Conservation (phyloP, 2,113 vertebrate species). For the Trichomycterus rosablanca region DNA sequence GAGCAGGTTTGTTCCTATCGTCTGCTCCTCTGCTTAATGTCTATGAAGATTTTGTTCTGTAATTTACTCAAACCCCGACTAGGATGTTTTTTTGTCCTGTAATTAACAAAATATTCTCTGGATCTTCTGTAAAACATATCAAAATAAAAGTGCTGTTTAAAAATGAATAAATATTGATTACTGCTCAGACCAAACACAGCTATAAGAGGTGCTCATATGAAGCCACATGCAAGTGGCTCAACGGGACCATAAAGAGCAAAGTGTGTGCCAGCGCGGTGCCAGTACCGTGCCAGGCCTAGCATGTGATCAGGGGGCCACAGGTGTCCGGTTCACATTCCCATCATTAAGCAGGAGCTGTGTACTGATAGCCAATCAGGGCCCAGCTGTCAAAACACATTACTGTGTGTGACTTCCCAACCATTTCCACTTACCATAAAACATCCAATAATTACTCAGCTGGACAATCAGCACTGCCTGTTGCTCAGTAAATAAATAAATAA, state of each 20-base stretch:
- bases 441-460: conserved; percentile 40
- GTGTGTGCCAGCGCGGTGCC: conserved; percentile 8
- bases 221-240: conserved; percentile 32
- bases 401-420: conserved; percentile 26
- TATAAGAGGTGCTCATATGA: conserved; percentile 39
- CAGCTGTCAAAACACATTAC: conserved; percentile 51
- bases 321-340: conserved; percentile 56
- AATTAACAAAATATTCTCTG: too few relatives aligned
- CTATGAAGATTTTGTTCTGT: too few relatives aligned
- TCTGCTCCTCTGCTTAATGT: too few relatives aligned
- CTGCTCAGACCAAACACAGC: too few relatives aligned
- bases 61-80: too few relatives aligned
- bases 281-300: conserved; percentile 37
- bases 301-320: conserved; percentile 55
- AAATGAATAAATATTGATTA: too few relatives aligned
- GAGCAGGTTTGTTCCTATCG: too few relatives aligned
- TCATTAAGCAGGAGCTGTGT: conserved; percentile 57
- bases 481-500: too few relatives aligned
- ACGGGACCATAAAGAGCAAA: conserved; percentile 32
- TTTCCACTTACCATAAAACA: conserved; percentile 35
- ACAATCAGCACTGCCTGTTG: conserved; percentile 18
- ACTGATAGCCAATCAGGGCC: conserved; percentile 34
- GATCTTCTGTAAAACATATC: too few relatives aligned
- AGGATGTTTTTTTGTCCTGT: too few relatives aligned
- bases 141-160: too few relatives aligned